Evolutionary conservation across 2,113 vertebrate species (phyloP), one percentile per base, ranked within the genome.

Genomic region (Cyanoderma ruficeps): DNA sequence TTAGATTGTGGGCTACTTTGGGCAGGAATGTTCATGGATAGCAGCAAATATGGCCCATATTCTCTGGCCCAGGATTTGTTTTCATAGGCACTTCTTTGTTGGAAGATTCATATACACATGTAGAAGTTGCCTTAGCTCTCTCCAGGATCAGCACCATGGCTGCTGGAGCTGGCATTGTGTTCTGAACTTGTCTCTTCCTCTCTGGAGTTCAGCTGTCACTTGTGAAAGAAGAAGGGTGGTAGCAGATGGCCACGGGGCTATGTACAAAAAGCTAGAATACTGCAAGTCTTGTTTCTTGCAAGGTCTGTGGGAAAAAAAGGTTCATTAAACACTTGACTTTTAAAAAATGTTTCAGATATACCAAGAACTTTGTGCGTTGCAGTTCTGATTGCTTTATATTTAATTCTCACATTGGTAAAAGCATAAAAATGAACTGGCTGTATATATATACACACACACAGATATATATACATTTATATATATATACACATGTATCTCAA

Each of bases 111-210:
- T 25, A 19, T 33, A 30, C 23, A 18, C 4, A 18, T 2, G 3
- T 0, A 50, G 41, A 39, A 72, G 39, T 25, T 68, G 61, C 72
- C 27, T 55, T n/a, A 80, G 50, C 30, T 71, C 39, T 61, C 50
- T 57, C 33, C 49, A 30, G 52, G 17, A 46, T 10, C 0, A 0
- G 39, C 21, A 44, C 30, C 24, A 17, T 22, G 55, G 28, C 3
- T 35, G 35, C 13, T 27, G 69, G 68, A 81, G 46, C 20, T 41
- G 42, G 9, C 19, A 23, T 19, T 74, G 15, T 13, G 47, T 42
- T 89, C 70, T 23, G 25, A 60, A n/a, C 55, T 69, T 85, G 47
- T 16, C 14, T 68, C 39, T 61, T 53, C 49, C 35, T 60, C 21
- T 64, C 50, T 57, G 46, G 53, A 74, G 25, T 39, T 87, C 33